Conservation (phyloP, 2,888 invertebrate species). For the Amblyjoppa proteus region DNA sequence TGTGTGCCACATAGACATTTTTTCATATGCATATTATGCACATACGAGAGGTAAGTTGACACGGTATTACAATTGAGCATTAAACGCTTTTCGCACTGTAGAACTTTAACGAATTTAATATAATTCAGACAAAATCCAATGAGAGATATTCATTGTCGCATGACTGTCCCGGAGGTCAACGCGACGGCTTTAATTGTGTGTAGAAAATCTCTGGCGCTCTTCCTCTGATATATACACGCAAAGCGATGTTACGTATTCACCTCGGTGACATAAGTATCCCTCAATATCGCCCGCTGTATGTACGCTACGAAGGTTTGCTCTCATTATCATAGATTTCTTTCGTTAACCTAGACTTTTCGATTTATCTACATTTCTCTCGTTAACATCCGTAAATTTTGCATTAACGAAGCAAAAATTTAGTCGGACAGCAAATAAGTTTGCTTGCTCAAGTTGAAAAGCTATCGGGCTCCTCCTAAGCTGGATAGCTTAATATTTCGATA, state of each 20-base stretch:
- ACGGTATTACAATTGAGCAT: conserved; percentile 6
- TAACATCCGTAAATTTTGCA: neutral
- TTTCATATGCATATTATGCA: neutral
- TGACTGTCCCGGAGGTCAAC: neutral
- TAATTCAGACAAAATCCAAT: conserved; percentile 6
- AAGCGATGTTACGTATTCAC: neutral
- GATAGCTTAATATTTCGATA: neutral
- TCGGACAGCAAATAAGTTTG: neutral
- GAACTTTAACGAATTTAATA: conserved; percentile 13
- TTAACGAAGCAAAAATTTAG: neutral
- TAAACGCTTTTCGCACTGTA: conserved; percentile 25
- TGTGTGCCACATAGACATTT: neutral
- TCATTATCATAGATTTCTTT: neutral
- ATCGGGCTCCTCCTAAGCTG: neutral
- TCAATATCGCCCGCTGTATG: neutral
- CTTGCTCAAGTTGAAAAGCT: neutral
- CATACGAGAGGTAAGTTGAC: neutral
- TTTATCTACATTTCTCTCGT: neutral
- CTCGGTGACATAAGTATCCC: neutral
- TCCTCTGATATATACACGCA: neutral
- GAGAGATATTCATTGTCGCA: neutral
- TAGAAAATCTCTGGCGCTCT: conserved; percentile 12
- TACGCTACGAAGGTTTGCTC: neutral
- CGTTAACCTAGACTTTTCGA: neutral
- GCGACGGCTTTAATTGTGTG: conserved; percentile 30